Conservation (phyloP, 2,888 invertebrate genomes). For the Byasa hedistus region DNA sequence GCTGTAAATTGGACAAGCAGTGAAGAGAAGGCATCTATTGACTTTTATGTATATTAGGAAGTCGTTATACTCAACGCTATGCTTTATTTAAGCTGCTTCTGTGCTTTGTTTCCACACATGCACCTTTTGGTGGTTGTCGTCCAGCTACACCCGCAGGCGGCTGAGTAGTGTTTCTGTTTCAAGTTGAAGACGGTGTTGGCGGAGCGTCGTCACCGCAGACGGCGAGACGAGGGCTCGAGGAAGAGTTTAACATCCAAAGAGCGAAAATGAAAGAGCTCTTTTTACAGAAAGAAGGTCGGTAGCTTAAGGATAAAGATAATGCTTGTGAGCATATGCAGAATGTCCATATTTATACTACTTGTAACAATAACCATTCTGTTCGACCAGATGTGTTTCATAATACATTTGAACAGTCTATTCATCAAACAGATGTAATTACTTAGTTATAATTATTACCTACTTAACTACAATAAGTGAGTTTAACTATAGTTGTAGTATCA, state of each 20-base stretch:
- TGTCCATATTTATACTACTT: too few relatives aligned
- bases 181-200: slow-evolving; percentile 61
- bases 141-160: slow-evolving; percentile 45
- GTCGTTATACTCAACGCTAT: slow-evolving; percentile 21
- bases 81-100: slow-evolving; percentile 31
- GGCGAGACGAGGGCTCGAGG: slow-evolving; percentile 81
- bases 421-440: too few relatives aligned
- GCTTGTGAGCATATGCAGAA: background rate
- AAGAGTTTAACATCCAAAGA: slow-evolving; percentile 93
- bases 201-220: slow-evolving; percentile 51
- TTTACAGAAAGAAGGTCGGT: slow-evolving; percentile 94
- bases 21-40: slow-evolving; percentile 3
- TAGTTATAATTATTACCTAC: too few relatives aligned
- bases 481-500: too few relatives aligned
- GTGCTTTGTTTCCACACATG: slow-evolving; percentile 29
- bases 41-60: slow-evolving; percentile 3
- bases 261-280: slow-evolving; percentile 96
- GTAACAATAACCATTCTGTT: too few relatives aligned
- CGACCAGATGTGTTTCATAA: too few relatives aligned
- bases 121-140: slow-evolving; percentile 22
- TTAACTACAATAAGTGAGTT: too few relatives aligned
- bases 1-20: slow-evolving; percentile 10
- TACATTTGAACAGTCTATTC: too few relatives aligned
- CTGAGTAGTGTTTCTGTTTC: slow-evolving; percentile 72
- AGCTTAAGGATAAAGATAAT: slow-evolving; percentile 30